These are phyloP conservation scores for Gibbula magus DNA, from an alignment of 2,888 invertebrate genomes.

Conservation along the genomic window DNA sequence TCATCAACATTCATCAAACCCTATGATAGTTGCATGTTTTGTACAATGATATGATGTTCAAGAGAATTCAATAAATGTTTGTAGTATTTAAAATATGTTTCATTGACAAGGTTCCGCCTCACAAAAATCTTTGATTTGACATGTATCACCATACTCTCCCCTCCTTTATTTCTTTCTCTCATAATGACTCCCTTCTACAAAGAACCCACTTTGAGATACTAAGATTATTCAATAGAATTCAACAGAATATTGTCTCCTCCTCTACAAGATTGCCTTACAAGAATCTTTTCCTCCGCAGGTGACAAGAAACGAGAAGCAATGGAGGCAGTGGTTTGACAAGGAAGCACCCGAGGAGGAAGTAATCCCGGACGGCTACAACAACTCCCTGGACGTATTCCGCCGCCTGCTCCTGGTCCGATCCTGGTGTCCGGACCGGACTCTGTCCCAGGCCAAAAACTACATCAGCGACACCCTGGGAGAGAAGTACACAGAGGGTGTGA, in stretches of 20 bases:
- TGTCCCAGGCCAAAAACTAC: constrained; percentile 73
- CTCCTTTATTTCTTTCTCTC: too few relatives aligned
- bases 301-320: constrained; percentile 72
- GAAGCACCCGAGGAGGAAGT: constrained; percentile 75
- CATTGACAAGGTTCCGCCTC: too few relatives aligned
- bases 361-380: constrained; percentile 75
- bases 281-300: constrained; percentile 51
- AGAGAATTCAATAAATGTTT: too few relatives aligned
- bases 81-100: too few relatives aligned
- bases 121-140: too few relatives aligned
- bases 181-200: too few relatives aligned
- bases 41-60: too few relatives aligned
- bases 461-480: constrained; percentile 73
- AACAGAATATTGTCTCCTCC: neutral
- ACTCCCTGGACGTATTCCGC: constrained; percentile 73
- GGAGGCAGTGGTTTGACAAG: constrained; percentile 76
- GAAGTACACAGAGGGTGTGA: constrained; percentile 74
- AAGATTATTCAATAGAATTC: too few relatives aligned
- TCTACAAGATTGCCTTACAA: neutral
- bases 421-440: constrained; percentile 75
- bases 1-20: too few relatives aligned
- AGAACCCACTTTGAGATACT: too few relatives aligned
- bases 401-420: constrained; percentile 73
- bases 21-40: too few relatives aligned
- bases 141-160: too few relatives aligned